Base-by-base conservation (phyloP, 2,888 invertebrate genomes). In the Lydus trimaculatus region DNA sequence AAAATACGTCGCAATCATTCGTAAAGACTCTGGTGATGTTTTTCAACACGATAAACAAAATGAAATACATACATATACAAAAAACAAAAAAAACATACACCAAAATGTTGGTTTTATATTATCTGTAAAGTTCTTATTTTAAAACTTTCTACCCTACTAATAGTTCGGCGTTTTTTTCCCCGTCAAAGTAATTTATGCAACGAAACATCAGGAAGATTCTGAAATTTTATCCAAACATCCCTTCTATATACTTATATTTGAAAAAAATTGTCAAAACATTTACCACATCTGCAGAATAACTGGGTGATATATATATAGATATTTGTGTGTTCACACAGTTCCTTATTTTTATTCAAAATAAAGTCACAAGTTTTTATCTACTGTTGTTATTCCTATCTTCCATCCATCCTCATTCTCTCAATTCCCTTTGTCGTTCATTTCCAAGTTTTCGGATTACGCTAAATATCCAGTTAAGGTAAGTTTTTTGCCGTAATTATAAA, bases 211-310 rank as follows among this genome's bases (percentile, higher is more conserved):
- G 61, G 64, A 43, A 66, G 70, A 63, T 70, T 70, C 52, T 61
- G 64, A 70, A 70, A 70, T 70, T 70, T 70, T 64, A 70, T 66
- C 64, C 70, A 66, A 56, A 64, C 62, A 58, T 64, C 58, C 56
- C 62, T 60, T 67, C 63, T 9, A 25, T 56, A 48, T 48, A 5
- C 7, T 5, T 8, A 20, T 48, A 48, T 43, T 28, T 23, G 48
- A 13, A 56, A 67, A 67, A 66, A 70, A 70, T 70, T 70, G 70
- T 70, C 67, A 70, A 70, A 70, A 70, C 70, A 67, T 70, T 70
- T 67, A 70, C 70, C 64, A 65, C 67, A 67, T 67, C 70, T 70
- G 64, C 65, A 66, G 66, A 70, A 66, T 61, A 66, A 69, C 64
- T 58, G 61, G 9, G 61, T 64, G 65, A 66, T 66, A 70, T 67